These are phyloP conservation scores for Amphibalanus amphitrite DNA, from an alignment of 1,140 invertebrate genomes.

Conservation along the genomic window DNA sequence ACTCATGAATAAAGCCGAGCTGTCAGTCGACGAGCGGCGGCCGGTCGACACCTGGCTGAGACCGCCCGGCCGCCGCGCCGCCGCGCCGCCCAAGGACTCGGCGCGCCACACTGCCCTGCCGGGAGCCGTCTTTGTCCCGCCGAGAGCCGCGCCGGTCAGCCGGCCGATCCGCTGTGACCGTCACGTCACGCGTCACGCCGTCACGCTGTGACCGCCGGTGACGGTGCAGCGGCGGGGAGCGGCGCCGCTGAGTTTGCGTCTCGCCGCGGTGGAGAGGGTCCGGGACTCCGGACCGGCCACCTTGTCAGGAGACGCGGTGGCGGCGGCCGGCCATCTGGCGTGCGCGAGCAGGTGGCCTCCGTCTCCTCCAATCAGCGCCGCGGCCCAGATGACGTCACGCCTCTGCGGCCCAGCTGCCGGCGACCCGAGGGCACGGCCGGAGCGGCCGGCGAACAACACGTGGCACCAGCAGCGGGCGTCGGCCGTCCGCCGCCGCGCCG, in stretches of 20 bases:
- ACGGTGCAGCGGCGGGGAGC: not conserved
- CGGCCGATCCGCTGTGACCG: not conserved
- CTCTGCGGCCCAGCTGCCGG: not conserved
- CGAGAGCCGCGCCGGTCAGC: no score
- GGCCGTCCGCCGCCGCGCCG: no score
- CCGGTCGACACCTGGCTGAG: not conserved
- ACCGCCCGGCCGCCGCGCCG: no score
- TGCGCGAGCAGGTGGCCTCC: not conserved
- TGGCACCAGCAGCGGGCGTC: no score
- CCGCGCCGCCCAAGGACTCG: not conserved
- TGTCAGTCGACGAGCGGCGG: not conserved
- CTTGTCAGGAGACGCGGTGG: no score
- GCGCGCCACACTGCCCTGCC: not conserved
- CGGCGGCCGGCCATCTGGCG: not conserved
- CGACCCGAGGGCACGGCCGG: no score
- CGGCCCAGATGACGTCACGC: not conserved
- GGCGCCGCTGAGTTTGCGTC: not conserved
- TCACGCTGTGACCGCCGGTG: no score
- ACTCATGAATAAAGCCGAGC: not conserved
- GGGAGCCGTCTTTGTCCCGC: not conserved
- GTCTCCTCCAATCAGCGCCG: conserved; percentile 1
- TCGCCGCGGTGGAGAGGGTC: not conserved
- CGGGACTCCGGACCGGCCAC: no score
- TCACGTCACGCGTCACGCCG: no score
- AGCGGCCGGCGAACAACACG: no score